These are phyloP conservation scores for Sisor rabdophorus DNA, from an alignment of 2,113 vertebrate genomes.

Conservation along the genomic window DNA sequence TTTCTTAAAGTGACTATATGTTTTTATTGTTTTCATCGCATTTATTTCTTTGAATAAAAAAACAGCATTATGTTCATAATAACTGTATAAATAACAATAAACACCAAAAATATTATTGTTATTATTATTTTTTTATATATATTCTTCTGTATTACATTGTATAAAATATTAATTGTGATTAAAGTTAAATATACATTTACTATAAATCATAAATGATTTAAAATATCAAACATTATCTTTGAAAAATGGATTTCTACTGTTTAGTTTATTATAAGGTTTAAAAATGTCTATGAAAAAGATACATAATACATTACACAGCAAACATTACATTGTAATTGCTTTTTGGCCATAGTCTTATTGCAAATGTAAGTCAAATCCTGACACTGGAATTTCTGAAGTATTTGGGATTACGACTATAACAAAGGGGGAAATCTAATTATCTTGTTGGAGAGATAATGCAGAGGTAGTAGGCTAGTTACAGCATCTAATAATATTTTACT, in stretches of 20 bases:
- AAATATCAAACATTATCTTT: not conserved
- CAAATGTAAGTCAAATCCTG: not conserved
- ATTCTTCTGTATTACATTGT: not conserved
- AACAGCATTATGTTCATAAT: no score
- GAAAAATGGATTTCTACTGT: not conserved
- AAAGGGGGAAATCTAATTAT: constrained; percentile 18
- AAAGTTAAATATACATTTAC: not conserved
- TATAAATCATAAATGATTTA: not conserved
- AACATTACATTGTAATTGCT: not conserved
- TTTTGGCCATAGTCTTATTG: not conserved
- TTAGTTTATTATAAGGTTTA: not conserved
- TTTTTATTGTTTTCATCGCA: no score
- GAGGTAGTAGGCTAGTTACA: constrained; percentile 1
- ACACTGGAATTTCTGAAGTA: constrained; percentile 2
- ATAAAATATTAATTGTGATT: not conserved
- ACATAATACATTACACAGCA: not conserved
- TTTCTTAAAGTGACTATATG: no score
- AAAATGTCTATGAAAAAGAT: not conserved
- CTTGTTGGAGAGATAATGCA: constrained; percentile 2
- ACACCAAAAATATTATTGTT: no score
- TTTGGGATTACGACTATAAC: constrained; percentile 8
- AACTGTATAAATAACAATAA: no score
- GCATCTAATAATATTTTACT: not conserved
- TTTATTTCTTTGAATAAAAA: no score
- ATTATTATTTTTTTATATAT: not conserved